Base-by-base conservation (phyloP, 1,140 invertebrate genomes). In the Babylonia areolata region DNA sequence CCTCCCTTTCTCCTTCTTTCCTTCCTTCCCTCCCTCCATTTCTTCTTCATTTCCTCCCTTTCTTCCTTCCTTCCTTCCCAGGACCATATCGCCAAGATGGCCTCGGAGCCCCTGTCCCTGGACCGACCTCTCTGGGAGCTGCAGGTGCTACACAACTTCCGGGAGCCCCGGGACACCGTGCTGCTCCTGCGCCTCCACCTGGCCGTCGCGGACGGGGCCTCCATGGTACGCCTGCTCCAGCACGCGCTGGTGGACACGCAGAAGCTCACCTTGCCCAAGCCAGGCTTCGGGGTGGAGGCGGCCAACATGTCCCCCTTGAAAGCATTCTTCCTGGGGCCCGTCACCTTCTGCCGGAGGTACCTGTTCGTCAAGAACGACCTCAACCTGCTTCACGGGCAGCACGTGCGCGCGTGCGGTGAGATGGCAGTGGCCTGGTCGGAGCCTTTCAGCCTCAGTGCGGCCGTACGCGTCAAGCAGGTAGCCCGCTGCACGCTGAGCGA, bases 41-140 rank as follows among this genome's bases (percentile, higher is more conserved):
- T 37, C 75, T 40, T 46, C 3, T 28, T 31, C 78, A 42, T 31
- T 42, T 80, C 39, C 17, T 12, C 2, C 42, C 1, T n/a, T 31
- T 51, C 46, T 12, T 11, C 37, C 23, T 17, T 82, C 0, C 40
- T 54, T 39, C 23, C n/a, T n/a, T 69, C 31, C 20, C 82, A 84
- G 89, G 90, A 93, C 23, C 95, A 95, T 88, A 90, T 96, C 2
- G 93, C 93, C 12, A 87, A 90, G 9, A 92, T 96, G 46, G 91
- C 95, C 40, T 91, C 89, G 0, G 91, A 95, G 78, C 93, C 93
- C 2, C 87, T 96, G 37, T 88, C 94, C 0, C 78, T 89, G 23
- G 92, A 94, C 15, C 93, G 94, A 83, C 95, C 95, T 0, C 91
- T 95, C 2, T 96, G 96, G 96, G 95, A 96, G 88, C 92, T 96